Evolutionary conservation across 92 coral and sea anemone genomes (phyloP), one percentile per base, ranked within the genome.

Genomic region (Desmophyllum pertusum): DNA sequence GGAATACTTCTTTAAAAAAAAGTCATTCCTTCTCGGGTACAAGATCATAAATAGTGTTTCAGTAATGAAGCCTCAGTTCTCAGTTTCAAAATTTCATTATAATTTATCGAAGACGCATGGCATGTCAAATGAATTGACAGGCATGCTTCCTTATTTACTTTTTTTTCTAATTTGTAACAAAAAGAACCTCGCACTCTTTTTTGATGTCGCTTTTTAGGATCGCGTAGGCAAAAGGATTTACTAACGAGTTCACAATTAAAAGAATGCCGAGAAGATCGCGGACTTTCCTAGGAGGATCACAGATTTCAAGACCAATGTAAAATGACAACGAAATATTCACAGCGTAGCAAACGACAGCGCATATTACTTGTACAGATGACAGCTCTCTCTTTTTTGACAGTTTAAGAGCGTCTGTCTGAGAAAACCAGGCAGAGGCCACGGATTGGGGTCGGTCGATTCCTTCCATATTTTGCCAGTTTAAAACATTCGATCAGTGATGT

Each of bases 181-280:
- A 77, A 10, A 77, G 21, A 30, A 6, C 50, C 37, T 40, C 15
- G 36, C 67, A 89, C 64, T 89, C 92, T 27, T 50, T 79, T 62
- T 88, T 83, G 41, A 89, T 38, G 68, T 89, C 92, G 13, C 69
- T 46, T 66, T 89, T 89, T 0, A 79, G 70, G 43, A 89, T 62
- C 1, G 87, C 92, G 40, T 89, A 89, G 11, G 87, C 92, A 53
- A 81, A 52, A 53, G 92, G 92, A 52, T 89, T 89, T 13, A 85
- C 83, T 30, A 80, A 80, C 45, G 87, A 84, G 84, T 89, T 89
- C 23, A 89, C 51, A 45, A 80, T 50, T 14, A 85, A 73, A 3
- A 89, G 59, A 10, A 89, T 75, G 2, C 63, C 79, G 10, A 75
- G 62, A 30, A 75, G 62, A 53, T 75, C 79, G 35, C 53, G 79